A percentile compares a stretch with the other conserved stretches of the same genome.
These are phyloP conservation scores for Fringilla coelebs DNA, from an alignment of 2,797 vertebrate genomes.

Conservation along the genomic window DNA sequence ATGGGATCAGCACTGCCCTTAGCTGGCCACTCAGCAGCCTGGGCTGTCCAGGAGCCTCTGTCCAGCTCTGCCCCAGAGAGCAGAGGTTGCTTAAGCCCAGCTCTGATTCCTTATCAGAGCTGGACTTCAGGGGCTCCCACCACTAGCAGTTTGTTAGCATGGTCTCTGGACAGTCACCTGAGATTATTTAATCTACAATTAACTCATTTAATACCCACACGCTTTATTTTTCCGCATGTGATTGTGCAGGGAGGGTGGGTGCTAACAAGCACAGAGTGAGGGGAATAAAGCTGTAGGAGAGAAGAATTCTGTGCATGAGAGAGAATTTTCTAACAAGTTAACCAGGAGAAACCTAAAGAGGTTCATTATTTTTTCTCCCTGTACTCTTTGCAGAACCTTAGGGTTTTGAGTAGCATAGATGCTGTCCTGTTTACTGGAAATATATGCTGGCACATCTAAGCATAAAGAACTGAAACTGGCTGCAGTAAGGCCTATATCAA, in stretches of 20 bases:
- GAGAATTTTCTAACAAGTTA: neutral
- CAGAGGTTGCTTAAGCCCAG: neutral
- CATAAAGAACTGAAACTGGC: neutral
- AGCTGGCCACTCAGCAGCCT: neutral
- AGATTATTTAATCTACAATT: neutral
- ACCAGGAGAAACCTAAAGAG: neutral
- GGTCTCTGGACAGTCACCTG: neutral
- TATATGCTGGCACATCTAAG: neutral
- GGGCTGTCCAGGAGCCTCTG: too few species aligned
- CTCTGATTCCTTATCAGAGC: neutral
- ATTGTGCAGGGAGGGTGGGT: accelerated
- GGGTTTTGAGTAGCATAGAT: neutral
- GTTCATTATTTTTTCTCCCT: neutral
- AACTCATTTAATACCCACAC: neutral
- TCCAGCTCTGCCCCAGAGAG: neutral
- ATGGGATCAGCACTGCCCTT: neutral
- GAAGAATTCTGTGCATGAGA: neutral
- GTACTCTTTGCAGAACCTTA: neutral
- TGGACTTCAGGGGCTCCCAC: neutral
- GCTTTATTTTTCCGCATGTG: neutral
- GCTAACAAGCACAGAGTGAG: neutral
- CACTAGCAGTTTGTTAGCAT: neutral
- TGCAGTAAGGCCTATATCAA: neutral
- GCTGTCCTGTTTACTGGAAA: neutral
- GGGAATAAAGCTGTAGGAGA: neutral